phyloP scores from a whole-genome alignment of 2,797 vertebrate genomes.

The Falco berigora region DNA sequence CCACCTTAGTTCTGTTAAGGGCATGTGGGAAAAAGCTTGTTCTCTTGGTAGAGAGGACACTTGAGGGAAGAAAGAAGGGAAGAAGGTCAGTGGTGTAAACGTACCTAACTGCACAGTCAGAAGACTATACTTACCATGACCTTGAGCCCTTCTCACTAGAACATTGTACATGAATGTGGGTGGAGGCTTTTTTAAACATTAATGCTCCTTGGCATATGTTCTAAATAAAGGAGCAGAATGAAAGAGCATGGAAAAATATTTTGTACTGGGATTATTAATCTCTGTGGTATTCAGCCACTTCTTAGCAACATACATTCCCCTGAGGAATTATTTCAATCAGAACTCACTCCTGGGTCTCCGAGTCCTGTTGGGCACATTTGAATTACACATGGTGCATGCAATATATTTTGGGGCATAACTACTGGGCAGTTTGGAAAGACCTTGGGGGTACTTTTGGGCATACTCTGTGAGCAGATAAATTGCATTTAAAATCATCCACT shows the following conservation, averaged over 20 bases:
- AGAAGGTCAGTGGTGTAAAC: not conserved
- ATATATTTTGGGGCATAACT: constrained; percentile 30
- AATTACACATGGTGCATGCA: constrained; percentile 20
- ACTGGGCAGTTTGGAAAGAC: not conserved
- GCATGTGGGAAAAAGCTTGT: not conserved
- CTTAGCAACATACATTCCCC: constrained; percentile 34
- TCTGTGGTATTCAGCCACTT: constrained; percentile 22
- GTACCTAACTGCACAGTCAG: not conserved
- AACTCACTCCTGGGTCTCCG: not conserved
- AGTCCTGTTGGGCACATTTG: not conserved
- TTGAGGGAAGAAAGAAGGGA: not conserved
- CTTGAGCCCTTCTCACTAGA: not conserved
- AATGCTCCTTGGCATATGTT: constrained; percentile 39
- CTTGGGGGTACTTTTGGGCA: constrained; percentile 16
- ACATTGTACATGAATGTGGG: not conserved
- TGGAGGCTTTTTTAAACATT: constrained; percentile 27
- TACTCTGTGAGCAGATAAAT: constrained; percentile 28
- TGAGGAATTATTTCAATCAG: constrained; percentile 28
- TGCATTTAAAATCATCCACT: constrained; percentile 21
- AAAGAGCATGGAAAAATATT: constrained; percentile 41
- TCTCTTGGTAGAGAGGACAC: not conserved
- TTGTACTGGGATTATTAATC: constrained; percentile 46
- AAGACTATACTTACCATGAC: not conserved
- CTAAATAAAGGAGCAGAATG: constrained; percentile 13
- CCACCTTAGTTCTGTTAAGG: not conserved